Evolutionary conservation across 2,888 invertebrate genomes (phyloP), one percentile per base, ranked within the genome.

Genomic region (Branchipolynoe longqiensis): DNA sequence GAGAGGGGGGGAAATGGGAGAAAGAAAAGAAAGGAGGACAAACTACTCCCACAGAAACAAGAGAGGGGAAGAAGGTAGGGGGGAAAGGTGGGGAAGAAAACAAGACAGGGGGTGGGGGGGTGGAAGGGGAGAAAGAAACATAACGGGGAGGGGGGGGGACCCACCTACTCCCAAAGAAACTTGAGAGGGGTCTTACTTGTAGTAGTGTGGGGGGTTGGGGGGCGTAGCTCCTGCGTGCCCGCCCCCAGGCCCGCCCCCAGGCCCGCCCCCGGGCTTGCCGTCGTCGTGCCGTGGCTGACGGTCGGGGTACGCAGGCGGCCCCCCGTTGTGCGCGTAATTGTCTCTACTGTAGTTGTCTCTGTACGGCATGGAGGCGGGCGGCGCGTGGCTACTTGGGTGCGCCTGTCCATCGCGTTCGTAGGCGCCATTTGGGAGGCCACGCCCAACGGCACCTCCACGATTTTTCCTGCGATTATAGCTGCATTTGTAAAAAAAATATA

Each of bases 201-300:
- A 83, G 58, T 83, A 83, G 58, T 83, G 83, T 31, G 83, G 83
- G 31, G 83, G 83, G 83, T 83, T 83, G 28, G 83, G 83, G 83
- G 83, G 83, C 40, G 64, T 83, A 64, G 83, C 38, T n/a, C 78
- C 78, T 22, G 48, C 48, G 48, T 78, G 31, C 48, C 54, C 48
- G 41, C 82, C 82, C 1, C 59, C 56, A 58, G 58, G 48, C 82
- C 82, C n/a, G n/a, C n/a, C 82, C 56, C 82, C 82, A 28, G 36
- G 28, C 38, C 83, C 64, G 36, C 83, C 64, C 8, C n/a, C 62
- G 41, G 25, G 31, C 41, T 28, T 1, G 56, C 83, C 4, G 62
- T 40, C 8, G 59, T 28, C 14, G 64, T 64, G 3, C 83, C 62
- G n/a, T 83, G n/a, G 12, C n/a, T n/a, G n/a, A n/a, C n/a, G n/a